A percentile compares a stretch with the other conserved stretches of the same genome.
These are phyloP conservation scores for Xerus rutilus DNA, from an alignment of 2,797 vertebrate genomes.

Conservation along the genomic window DNA sequence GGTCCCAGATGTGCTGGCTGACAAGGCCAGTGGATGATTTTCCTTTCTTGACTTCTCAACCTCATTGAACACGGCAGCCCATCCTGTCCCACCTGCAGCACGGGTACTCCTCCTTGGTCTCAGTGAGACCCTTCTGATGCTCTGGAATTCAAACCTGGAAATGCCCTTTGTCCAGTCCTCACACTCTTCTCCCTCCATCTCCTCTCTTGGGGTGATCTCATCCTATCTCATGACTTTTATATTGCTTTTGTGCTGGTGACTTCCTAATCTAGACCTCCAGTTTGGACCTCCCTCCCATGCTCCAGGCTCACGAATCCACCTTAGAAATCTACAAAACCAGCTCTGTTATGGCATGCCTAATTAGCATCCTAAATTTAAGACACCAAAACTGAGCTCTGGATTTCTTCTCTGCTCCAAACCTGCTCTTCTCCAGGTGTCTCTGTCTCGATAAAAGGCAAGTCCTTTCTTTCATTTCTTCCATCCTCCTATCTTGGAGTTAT, in stretches of 20 bases:
- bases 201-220: not conserved
- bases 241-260: not conserved
- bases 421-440: not conserved
- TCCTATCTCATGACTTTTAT: not conserved
- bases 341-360: not conserved
- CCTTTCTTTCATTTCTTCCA: not conserved
- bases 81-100: not conserved
- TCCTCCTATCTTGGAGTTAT: not conserved
- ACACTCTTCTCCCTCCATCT: not conserved
- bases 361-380: not conserved
- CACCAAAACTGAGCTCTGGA: not conserved
- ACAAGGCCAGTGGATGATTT: not conserved
- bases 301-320: not conserved
- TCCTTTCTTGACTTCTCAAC: not conserved
- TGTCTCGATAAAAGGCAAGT: not conserved
- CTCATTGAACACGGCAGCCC: not conserved
- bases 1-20: not conserved
- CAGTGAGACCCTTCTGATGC: not conserved
- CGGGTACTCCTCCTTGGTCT: not conserved
- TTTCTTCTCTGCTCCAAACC: not conserved
- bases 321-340: not conserved
- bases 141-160: not conserved
- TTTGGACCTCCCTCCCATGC: not conserved
- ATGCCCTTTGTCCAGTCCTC: not conserved
- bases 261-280: not conserved